phyloP scores from a whole-genome alignment of 2,888 invertebrate genomes.

The Masnerella sp. region DNA sequence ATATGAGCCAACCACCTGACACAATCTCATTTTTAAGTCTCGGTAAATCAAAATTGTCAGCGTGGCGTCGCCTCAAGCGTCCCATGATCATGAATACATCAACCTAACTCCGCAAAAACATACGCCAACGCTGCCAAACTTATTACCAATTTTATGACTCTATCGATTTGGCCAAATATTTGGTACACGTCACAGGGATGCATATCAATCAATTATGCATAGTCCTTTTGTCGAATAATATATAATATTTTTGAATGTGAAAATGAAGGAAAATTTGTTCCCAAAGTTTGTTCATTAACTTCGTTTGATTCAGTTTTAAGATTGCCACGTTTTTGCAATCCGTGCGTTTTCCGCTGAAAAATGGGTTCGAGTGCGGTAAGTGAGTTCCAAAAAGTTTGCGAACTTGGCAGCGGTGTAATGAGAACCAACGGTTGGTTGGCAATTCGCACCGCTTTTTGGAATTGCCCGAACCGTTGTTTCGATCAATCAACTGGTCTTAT shows the following conservation, averaged over 20 bases:
- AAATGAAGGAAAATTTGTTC: background rate
- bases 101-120: background rate
- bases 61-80: background rate
- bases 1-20: slow-evolving; percentile 21
- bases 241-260: background rate
- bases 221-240: background rate
- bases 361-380: no score
- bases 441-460: no score
- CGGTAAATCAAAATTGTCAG: slow-evolving; percentile 2
- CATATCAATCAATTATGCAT: slow-evolving; percentile 1
- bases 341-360: no score
- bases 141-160: background rate
- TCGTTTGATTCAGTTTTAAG: background rate
- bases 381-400: no score
- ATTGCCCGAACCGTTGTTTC: no score
- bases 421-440: no score
- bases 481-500: no score
- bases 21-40: background rate
- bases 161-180: background rate
- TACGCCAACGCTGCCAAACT: background rate
- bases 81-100: background rate
- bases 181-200: background rate
- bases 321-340: no score
- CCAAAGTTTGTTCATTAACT: background rate
- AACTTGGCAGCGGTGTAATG: no score